Evolutionary conservation across 2,888 invertebrate species (phyloP).

Genomic region (Hydropsyche betteni): DNA sequence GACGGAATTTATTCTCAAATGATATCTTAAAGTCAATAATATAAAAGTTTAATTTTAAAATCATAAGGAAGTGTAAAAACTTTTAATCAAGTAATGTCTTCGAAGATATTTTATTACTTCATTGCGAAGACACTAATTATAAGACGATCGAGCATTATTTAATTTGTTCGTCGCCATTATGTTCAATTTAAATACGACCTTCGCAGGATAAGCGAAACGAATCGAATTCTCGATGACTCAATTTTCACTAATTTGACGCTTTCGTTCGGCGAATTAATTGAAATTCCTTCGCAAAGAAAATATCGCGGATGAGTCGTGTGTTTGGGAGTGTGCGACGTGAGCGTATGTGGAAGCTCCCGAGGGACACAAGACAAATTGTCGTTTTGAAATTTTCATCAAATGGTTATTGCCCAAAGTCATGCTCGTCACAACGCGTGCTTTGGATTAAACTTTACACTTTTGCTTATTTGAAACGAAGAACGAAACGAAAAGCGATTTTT

Average conservation of each 20-base stretch:
- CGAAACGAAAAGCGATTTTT: too few species aligned
- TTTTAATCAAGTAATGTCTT: too few species aligned
- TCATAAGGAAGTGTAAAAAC: too few species aligned
- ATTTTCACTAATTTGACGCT: slow-evolving; percentile 22
- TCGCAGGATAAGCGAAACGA: slow-evolving; percentile 5
- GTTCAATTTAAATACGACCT: background rate
- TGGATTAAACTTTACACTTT: slow-evolving; percentile 24
- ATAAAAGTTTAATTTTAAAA: too few species aligned
- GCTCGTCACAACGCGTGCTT: slow-evolving; percentile 11
- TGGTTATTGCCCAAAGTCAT: slow-evolving; percentile 29
- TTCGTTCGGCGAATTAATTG: slow-evolving; percentile 2
- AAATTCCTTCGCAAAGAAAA: too few species aligned
- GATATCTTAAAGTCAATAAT: too few species aligned
- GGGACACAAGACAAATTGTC: slow-evolving; percentile 18
- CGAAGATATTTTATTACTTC: background rate
- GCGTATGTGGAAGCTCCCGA: background rate
- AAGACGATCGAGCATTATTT: slow-evolving; percentile 3
- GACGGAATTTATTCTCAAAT: too few species aligned
- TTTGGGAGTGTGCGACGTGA: too few species aligned
- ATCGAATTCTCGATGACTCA: slow-evolving; percentile 1
- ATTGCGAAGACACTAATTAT: background rate
- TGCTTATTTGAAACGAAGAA: slow-evolving; percentile 1
- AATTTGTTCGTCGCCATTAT: slow-evolving; percentile 17
- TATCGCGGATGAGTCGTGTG: too few species aligned
- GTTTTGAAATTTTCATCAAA: slow-evolving; percentile 29